These are phyloP conservation scores for Macrophya alboannulata DNA, from an alignment of 2,888 invertebrate genomes.

Conservation along the genomic window DNA sequence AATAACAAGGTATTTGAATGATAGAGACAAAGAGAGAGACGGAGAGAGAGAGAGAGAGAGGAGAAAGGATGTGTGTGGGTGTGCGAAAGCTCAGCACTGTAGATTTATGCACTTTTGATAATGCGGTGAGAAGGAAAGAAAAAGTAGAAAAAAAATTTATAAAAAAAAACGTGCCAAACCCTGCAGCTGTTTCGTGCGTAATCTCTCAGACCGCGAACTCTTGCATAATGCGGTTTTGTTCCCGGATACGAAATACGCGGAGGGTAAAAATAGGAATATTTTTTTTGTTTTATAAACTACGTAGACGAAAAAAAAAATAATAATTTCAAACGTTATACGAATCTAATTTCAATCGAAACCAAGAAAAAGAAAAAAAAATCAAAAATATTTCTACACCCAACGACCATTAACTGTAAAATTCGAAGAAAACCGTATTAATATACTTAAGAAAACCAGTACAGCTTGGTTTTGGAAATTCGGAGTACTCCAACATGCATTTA, in stretches of 20 bases:
- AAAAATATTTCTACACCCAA: neutral
- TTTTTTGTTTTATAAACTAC: neutral
- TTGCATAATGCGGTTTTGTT: neutral
- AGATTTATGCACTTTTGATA: neutral
- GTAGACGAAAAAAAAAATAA: neutral
- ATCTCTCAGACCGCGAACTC: neutral
- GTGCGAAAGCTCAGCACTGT: neutral
- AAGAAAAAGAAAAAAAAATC: neutral
- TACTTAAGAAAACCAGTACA: too few species aligned
- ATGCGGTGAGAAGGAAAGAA: neutral
- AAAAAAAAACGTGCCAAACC: neutral
- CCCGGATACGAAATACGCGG: too few species aligned
- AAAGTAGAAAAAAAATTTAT: neutral
- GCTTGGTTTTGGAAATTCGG: too few species aligned
- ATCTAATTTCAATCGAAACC: neutral
- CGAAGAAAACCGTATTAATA: too few species aligned
- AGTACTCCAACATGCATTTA: too few species aligned
- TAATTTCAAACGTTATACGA: neutral
- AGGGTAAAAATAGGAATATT: neutral
- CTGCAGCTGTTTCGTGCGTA: slow-evolving; percentile 9
- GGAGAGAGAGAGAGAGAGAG: neutral
- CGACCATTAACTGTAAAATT: neutral
- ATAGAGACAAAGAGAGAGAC: neutral
- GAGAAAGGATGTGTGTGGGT: neutral
- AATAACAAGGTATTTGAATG: slow-evolving; percentile 28